Evolutionary conservation across 2,797 vertebrate genomes (phyloP), one percentile per base, ranked within the genome.

Genomic region (Graptemys geographica): DNA sequence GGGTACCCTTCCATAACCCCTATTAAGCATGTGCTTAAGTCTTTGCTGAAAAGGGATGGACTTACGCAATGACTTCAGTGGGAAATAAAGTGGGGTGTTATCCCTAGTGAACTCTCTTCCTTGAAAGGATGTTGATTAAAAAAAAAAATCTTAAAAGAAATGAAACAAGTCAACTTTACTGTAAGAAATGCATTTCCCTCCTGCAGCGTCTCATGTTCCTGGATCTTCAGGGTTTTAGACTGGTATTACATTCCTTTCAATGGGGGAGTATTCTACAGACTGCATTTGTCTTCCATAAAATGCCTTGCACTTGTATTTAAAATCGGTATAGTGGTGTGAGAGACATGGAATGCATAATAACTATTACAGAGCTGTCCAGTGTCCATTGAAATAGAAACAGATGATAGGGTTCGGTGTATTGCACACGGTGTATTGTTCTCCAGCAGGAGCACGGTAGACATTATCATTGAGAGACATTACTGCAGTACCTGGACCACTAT

Each of bases 121-220:
- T 37, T 41, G 47, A 89, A 92, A 47, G 47, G 56, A 62, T 62
- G 59, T 82, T 28, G 44, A 80, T 89, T 74, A 86, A 86, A 62
- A 93, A 84, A 84, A 92, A 95, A 87, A 90, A 79, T 88, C 85
- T 65, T 85, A 83, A 96, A 87, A 94, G 79, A 96, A 97, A 96
- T 96, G 86, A 95, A 80, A 88, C 81, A 84, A 59, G n/a, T 27
- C 25, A n/a, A 11, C 31, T 51, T 74, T 62, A 47, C 76, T 89
- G 56, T 84, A 84, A 90, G 74, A 56, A 44, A 84, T 94, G 91
- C 47, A 62, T 95, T 47, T 94, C 88, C 81, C 89, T 93, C 86
- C 92, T 74, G 79, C 57, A 90, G 81, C 19, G 89, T 85, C 90
- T 56, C 56, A 86, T 78, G 79, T 94, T 59, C 33, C 53, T 13